These are phyloP conservation scores for Anisognathus igniventris DNA, from an alignment of 2,797 vertebrate genomes.

Conservation along the genomic window DNA sequence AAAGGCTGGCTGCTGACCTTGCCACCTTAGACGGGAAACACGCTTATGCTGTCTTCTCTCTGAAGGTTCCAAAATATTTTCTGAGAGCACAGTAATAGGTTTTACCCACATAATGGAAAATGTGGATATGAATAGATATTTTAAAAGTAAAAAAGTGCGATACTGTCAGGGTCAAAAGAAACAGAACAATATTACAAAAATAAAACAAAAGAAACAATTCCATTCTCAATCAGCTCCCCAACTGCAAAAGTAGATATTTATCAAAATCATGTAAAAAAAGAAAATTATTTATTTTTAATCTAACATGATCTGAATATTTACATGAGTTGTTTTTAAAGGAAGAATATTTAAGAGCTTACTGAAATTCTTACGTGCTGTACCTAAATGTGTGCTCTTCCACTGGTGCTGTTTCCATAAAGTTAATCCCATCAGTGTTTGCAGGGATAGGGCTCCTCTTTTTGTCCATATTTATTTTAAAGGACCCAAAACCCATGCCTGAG, in stretches of 20 bases:
- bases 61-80: not conserved
- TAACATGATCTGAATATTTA: not conserved
- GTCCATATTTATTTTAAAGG: not conserved
- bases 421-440: not conserved
- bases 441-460: not conserved
- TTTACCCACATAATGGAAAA: not conserved
- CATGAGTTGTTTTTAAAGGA: not conserved
- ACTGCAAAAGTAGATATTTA: not conserved
- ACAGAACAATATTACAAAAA: not conserved
- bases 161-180: not conserved
- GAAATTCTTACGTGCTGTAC: not conserved
- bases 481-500: not conserved
- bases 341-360: not conserved
- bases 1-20: not conserved
- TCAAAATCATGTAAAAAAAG: not conserved
- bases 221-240: not conserved
- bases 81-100: not conserved
- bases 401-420: not conserved
- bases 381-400: rapidly evolving
- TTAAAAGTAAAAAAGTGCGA: not conserved
- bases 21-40: not conserved
- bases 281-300: not conserved
- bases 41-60: not conserved
- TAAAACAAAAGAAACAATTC: not conserved
- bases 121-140: not conserved